Conservation (phyloP, 2,797 vertebrate species). For the Acanthopagrus latus region DNA sequence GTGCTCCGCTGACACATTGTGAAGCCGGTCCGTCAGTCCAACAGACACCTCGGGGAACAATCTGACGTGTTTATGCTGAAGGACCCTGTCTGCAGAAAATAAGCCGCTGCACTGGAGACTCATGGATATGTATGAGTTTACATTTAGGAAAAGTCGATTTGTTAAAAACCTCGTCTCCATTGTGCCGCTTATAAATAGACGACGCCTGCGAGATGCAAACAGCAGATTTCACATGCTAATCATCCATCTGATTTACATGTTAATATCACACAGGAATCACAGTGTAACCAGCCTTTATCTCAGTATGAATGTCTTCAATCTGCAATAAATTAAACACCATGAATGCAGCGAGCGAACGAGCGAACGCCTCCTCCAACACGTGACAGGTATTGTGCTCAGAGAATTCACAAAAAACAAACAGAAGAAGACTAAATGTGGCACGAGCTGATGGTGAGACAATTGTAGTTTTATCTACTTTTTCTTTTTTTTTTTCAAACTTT, state of each 20-base stretch:
- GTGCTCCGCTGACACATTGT: not conserved
- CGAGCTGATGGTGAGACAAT: constrained; percentile 12
- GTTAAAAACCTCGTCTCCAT: not conserved
- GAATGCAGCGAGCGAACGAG: not conserved
- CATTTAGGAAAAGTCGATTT: constrained; percentile 12
- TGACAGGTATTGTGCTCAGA: constrained; percentile 20
- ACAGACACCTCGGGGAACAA: constrained; percentile 2
- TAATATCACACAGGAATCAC: constrained; percentile 14
- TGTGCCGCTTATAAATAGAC: constrained; percentile 26
- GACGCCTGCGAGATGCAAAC: constrained; percentile 9
- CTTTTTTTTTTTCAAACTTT: constrained; percentile 12
- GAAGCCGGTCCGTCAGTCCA: not conserved
- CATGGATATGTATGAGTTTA: constrained; percentile 12
- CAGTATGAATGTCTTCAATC: constrained; percentile 46
- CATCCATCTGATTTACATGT: constrained; percentile 49
- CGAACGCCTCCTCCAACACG: not conserved
- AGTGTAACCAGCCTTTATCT: constrained; percentile 28
- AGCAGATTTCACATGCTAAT: constrained; percentile 42
- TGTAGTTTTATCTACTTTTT: constrained; percentile 2
- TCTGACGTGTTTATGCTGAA: constrained; percentile 5
- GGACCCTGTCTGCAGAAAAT: not conserved
- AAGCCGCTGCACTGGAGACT: not conserved
- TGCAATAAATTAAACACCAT: constrained; percentile 6
- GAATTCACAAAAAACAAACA: constrained; percentile 14
- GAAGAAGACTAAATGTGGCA: constrained; percentile 8